These are phyloP conservation scores for Vimba vimba DNA, from an alignment of 2,113 vertebrate species.

Conservation along the genomic window DNA sequence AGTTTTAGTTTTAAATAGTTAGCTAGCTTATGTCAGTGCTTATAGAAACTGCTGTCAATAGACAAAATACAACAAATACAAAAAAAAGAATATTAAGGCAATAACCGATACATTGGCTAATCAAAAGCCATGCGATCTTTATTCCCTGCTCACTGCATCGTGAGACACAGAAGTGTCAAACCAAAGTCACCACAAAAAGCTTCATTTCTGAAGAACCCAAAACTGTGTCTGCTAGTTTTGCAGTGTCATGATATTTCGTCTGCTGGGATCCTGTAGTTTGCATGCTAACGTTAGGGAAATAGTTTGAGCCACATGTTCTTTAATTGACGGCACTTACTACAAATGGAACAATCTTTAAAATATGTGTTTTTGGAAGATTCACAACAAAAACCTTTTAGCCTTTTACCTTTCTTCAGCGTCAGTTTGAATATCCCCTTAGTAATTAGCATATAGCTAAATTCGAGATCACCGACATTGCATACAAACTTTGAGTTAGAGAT, in stretches of 20 bases:
- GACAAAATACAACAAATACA: neutral
- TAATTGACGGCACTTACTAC: neutral
- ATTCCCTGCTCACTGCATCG: neutral
- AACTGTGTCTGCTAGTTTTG: neutral
- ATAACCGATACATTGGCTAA: neutral
- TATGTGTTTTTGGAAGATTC: neutral
- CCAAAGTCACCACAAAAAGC: conserved; percentile 20
- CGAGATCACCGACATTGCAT: neutral
- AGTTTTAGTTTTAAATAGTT: neutral
- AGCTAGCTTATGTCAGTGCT: neutral
- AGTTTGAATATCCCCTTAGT: neutral
- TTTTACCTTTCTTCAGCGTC: neutral
- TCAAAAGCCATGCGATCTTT: neutral
- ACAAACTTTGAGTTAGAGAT: neutral
- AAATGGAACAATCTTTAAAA: neutral
- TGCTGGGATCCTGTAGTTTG: neutral
- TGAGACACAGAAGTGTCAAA: neutral
- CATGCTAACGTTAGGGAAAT: neutral
- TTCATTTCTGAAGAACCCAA: neutral
- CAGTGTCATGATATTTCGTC: neutral
- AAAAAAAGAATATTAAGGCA: neutral
- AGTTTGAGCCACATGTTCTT: neutral
- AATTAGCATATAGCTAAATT: neutral
- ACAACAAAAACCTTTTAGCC: neutral
- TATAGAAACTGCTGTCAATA: neutral